phyloP scores from a whole-genome alignment of 2,888 invertebrate species.

The Scrobipalpa costella region DNA sequence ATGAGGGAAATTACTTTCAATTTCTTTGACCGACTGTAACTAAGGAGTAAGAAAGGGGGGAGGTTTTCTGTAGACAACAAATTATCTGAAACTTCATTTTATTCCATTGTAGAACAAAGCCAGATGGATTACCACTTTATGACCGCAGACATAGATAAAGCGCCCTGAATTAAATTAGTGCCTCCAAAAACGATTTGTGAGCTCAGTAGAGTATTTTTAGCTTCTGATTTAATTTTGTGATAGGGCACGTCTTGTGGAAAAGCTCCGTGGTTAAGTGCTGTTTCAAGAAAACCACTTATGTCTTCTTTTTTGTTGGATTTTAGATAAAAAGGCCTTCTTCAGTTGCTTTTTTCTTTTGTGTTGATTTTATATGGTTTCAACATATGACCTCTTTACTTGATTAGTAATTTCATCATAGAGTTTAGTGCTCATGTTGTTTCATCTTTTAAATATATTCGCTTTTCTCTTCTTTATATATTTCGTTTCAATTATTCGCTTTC shows the following conservation, averaged over 20 bases:
- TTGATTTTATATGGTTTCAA: not conserved
- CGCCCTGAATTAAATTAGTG: not conserved
- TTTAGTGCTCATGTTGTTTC: too few species aligned
- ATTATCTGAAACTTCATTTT: not conserved
- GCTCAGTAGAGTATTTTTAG: constrained; percentile 1
- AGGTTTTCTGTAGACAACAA: too few species aligned
- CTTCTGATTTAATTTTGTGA: constrained; percentile 6
- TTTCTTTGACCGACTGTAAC: constrained; percentile 3
- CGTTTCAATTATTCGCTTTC: too few species aligned
- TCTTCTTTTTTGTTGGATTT: constrained; percentile 2
- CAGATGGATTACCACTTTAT: not conserved
- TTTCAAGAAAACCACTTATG: not conserved
- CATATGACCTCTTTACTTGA: not conserved
- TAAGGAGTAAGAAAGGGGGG: not conserved
- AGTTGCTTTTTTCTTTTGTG: not conserved
- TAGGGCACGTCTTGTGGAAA: constrained; percentile 5
- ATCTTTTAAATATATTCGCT: too few species aligned
- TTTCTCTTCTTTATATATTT: too few species aligned
- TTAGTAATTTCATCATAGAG: not conserved
- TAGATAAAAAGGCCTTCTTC: not conserved
- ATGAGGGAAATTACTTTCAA: constrained; percentile 10
- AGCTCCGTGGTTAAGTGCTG: constrained; percentile 11
- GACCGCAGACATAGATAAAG: constrained; percentile 4
- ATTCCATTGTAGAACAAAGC: not conserved
- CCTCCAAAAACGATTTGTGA: not conserved